Evolutionary conservation across 1,140 invertebrate species (phyloP).

Genomic region (Sinonovacula constricta): DNA sequence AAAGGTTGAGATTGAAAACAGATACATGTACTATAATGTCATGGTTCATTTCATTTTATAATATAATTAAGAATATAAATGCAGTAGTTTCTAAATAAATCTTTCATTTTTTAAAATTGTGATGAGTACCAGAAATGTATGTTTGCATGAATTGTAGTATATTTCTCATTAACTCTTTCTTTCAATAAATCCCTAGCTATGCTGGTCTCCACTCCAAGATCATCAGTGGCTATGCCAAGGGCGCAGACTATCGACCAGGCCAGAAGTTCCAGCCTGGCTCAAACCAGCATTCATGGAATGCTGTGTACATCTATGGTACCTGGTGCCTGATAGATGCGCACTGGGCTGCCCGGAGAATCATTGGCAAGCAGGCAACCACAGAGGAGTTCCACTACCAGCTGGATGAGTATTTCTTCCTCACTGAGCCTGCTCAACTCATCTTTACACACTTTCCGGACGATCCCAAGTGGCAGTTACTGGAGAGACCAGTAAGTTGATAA

Average conservation of each 20-base stretch:
- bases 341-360: slow-evolving; percentile 78
- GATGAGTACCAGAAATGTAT: no score
- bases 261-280: slow-evolving; percentile 75
- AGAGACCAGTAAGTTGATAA: slow-evolving; percentile 55
- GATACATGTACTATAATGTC: no score
- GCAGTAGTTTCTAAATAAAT: no score
- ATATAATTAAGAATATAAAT: no score
- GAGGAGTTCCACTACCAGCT: slow-evolving; percentile 78
- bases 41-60: no score
- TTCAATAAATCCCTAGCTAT: slow-evolving; percentile 75
- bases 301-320: slow-evolving; percentile 77
- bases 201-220: slow-evolving; percentile 78
- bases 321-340: slow-evolving; percentile 79
- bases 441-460: slow-evolving; percentile 79
- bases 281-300: slow-evolving; percentile 79
- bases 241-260: slow-evolving; percentile 78
- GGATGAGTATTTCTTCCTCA: slow-evolving; percentile 78
- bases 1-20: no score
- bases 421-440: slow-evolving; percentile 77
- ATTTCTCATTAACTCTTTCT: slow-evolving; percentile 7
- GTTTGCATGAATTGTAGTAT: no score
- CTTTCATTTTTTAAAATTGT: no score
- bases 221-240: slow-evolving; percentile 78
- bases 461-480: slow-evolving; percentile 77
- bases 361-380: slow-evolving; percentile 75